These are phyloP conservation scores for Enteromius fasciolatus DNA, from an alignment of 2,797 vertebrate genomes.

Conservation along the genomic window DNA sequence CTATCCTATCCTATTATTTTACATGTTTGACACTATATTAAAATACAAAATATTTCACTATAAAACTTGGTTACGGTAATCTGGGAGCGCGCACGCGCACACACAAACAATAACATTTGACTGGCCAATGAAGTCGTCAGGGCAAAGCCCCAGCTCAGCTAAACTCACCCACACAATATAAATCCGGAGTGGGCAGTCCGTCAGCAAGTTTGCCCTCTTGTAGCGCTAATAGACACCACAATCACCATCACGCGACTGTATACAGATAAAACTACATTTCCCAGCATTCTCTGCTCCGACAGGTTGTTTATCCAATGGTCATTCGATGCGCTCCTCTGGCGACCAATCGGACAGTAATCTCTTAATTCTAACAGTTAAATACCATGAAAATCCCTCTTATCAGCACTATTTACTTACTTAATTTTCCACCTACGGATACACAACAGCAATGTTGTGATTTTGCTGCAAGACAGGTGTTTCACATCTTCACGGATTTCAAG, in stretches of 20 bases:
- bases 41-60: background rate
- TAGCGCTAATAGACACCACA: constrained; percentile 67
- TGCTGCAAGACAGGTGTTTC: constrained; percentile 37
- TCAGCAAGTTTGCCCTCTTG: constrained; percentile 76
- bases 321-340: constrained; percentile 55
- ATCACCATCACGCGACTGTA: constrained; percentile 62
- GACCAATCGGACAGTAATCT: constrained; percentile 61
- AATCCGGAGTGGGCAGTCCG: constrained; percentile 72
- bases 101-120: constrained; percentile 33
- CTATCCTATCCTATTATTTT: background rate
- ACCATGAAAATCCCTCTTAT: constrained; percentile 52
- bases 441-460: constrained; percentile 41
- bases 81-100: background rate
- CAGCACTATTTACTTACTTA: constrained; percentile 39
- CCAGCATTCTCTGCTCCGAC: constrained; percentile 63
- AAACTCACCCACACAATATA: constrained; percentile 76
- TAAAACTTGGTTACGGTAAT: background rate
- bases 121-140: constrained; percentile 66
- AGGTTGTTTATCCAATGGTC: constrained; percentile 63
- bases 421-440: constrained; percentile 47
- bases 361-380: constrained; percentile 65
- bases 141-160: constrained; percentile 77
- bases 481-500: constrained; percentile 14
- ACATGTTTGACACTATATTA: background rate
- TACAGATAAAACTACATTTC: constrained; percentile 64